A percentile compares a stretch with the other conserved stretches of the same genome.
These are phyloP conservation scores for Labia minor DNA, from an alignment of 2,888 invertebrate species.

Conservation along the genomic window DNA sequence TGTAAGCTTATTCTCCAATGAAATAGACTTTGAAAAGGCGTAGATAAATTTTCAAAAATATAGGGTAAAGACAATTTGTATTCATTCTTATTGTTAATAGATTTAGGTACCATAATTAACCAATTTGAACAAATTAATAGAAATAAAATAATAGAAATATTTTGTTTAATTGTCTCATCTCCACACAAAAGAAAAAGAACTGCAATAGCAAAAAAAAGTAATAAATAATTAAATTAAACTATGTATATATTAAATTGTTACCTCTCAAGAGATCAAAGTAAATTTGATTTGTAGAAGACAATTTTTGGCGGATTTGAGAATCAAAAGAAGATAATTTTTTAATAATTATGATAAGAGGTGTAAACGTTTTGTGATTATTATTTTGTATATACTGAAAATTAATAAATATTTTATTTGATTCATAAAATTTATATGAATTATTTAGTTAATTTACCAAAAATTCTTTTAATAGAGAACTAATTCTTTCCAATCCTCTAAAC, in stretches of 20 bases:
- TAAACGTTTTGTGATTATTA: slow-evolving; percentile 41
- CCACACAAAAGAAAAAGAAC: slow-evolving; percentile 44
- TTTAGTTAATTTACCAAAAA: slow-evolving; percentile 33
- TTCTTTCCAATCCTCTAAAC: slow-evolving; percentile 43
- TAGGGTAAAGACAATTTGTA: slow-evolving; percentile 39
- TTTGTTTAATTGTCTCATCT: slow-evolving; percentile 41
- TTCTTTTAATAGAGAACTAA: slow-evolving; percentile 40
- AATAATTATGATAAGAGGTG: slow-evolving; percentile 40
- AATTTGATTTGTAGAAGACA: slow-evolving; percentile 41
- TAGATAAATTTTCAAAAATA: slow-evolving; percentile 36
- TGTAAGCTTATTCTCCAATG: slow-evolving; percentile 41
- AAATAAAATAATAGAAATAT: slow-evolving; percentile 41
- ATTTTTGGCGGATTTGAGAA: slow-evolving; percentile 45
- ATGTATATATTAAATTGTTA: too few species aligned
- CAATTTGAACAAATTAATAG: slow-evolving; percentile 41
- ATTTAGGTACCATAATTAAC: slow-evolving; percentile 33
- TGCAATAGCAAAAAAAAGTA: slow-evolving; percentile 30
- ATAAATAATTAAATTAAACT: too few species aligned
- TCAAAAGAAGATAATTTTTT: slow-evolving; percentile 43
- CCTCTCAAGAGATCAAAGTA: slow-evolving; percentile 41
- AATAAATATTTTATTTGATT: neutral
- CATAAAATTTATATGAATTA: neutral
- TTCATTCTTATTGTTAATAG: slow-evolving; percentile 27
- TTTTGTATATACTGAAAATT: slow-evolving; percentile 30
- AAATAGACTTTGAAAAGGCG: slow-evolving; percentile 41